Evolutionary conservation across 2,797 vertebrate genomes (phyloP).

Genomic region (Chloroceryle inda): DNA sequence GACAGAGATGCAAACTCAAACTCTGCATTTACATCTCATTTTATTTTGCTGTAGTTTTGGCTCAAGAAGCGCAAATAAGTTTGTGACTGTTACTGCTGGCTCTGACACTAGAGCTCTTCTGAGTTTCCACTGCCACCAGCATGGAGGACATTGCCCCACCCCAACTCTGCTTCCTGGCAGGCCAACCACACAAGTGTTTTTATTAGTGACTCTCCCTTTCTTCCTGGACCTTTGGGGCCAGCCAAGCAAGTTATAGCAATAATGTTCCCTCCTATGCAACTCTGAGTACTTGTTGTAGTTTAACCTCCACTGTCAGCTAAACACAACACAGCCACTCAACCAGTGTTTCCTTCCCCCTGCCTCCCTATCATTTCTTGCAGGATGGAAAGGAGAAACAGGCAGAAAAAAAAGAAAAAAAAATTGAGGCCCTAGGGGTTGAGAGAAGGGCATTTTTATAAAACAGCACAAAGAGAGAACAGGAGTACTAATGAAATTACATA

Average conservation of each 20-base stretch:
- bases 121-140: background rate
- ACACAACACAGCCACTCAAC: too few species aligned
- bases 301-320: too few species aligned
- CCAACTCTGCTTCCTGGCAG: background rate
- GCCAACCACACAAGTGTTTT: background rate
- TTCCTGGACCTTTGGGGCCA: background rate
- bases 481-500: too few species aligned
- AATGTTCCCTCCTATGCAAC: background rate
- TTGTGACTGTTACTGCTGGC: background rate
- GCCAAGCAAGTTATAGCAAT: background rate
- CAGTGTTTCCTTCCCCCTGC: too few species aligned
- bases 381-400: too few species aligned
- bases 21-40: accelerated
- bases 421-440: too few species aligned
- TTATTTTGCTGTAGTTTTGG: background rate
- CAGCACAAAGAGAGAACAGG: too few species aligned
- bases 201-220: background rate
- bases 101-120: background rate
- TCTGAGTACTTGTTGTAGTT: background rate
- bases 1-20: background rate
- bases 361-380: too few species aligned
- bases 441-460: too few species aligned
- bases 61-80: background rate
- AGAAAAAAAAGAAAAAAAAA: too few species aligned
- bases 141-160: background rate